phyloP scores from a whole-genome alignment of 2,113 vertebrate genomes.

The Laticauda laticaudata region DNA sequence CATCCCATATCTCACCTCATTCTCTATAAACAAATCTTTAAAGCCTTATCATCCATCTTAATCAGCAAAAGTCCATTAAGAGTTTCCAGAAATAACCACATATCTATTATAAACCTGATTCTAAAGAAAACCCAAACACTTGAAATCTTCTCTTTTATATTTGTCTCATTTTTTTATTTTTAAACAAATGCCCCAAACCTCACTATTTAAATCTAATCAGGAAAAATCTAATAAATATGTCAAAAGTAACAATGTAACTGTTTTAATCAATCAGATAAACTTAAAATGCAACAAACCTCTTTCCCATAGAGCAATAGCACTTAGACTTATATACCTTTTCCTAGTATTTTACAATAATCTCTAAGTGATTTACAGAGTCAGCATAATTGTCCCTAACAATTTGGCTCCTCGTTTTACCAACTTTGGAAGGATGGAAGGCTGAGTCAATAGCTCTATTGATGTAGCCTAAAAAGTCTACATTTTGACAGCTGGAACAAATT shows the following conservation, averaged over 20 bases:
- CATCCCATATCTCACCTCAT: not conserved
- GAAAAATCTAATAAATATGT: not conserved
- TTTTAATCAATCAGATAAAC: not conserved
- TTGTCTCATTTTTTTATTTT: not conserved
- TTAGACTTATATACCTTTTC: not conserved
- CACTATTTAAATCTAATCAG: not conserved
- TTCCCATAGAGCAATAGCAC: not conserved
- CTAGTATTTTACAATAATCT: not conserved
- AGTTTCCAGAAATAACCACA: not conserved
- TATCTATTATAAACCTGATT: not conserved
- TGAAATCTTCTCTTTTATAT: not conserved
- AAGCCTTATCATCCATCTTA: not conserved
- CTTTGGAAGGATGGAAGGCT: not conserved
- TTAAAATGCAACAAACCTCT: not conserved
- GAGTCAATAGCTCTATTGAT: not conserved
- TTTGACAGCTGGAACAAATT: not conserved
- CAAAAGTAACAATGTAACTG: not conserved
- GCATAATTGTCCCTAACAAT: not conserved
- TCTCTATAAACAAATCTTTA: not conserved
- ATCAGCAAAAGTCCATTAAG: not conserved
- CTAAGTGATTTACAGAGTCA: not conserved
- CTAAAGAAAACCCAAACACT: not conserved
- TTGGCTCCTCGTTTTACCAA: not conserved
- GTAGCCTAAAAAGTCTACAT: not conserved
- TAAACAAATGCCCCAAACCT: not conserved